A percentile compares a stretch with the other conserved stretches of the same genome.
Evolutionary conservation across 2,797 vertebrate species (phyloP).

Genomic region (Semotilus atromaculatus): DNA sequence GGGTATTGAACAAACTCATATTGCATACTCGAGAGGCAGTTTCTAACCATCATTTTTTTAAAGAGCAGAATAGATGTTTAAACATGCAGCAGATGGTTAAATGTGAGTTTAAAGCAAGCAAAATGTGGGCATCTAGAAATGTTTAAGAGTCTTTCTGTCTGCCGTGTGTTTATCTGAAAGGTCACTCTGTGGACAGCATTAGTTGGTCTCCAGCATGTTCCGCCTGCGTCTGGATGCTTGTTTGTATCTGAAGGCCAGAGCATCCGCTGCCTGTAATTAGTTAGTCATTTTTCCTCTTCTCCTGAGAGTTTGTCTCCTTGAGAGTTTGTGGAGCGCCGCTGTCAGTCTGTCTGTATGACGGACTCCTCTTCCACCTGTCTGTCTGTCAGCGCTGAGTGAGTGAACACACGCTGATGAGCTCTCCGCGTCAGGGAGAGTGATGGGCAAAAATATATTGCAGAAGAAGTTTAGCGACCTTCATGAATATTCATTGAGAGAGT

Average conservation of each 20-base stretch:
- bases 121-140: slow-evolving; percentile 3
- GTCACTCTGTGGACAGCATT: slow-evolving; percentile 12
- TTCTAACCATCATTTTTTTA: neutral
- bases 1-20: neutral
- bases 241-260: slow-evolving; percentile 38
- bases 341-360: slow-evolving; percentile 29
- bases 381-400: slow-evolving; percentile 44
- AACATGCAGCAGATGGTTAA: neutral
- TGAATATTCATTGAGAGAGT: slow-evolving; percentile 34
- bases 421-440: slow-evolving; percentile 22
- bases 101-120: neutral
- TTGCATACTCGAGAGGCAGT: neutral
- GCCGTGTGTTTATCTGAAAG: slow-evolving; percentile 14
- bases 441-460: slow-evolving; percentile 37
- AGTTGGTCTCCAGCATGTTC: neutral
- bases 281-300: slow-evolving; percentile 15
- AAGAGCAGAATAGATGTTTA: neutral
- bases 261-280: slow-evolving; percentile 16
- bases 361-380: slow-evolving; percentile 40
- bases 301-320: slow-evolving; percentile 30
- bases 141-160: neutral
- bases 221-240: neutral
- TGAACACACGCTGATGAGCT: slow-evolving; percentile 41
- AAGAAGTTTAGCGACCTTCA: slow-evolving; percentile 50
- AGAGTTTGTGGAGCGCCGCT: slow-evolving; percentile 12